Evolutionary conservation across 2,797 vertebrate species (phyloP).

Genomic region (Botia almorhae): DNA sequence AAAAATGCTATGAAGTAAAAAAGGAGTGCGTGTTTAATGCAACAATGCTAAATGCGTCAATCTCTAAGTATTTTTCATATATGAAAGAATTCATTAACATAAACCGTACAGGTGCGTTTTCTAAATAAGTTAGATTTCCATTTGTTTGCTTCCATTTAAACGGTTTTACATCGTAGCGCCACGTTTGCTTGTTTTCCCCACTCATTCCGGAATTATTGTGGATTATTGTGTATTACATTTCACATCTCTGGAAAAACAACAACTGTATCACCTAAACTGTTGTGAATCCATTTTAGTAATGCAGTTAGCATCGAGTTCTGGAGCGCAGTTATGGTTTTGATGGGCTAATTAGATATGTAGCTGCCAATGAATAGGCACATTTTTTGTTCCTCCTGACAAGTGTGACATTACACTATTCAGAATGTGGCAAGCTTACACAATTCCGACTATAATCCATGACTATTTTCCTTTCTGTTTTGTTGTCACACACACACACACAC

Average conservation of each 20-base stretch:
- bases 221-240: slow-evolving; percentile 42
- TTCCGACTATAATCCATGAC: slow-evolving; percentile 57
- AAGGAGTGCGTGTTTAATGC: too few species aligned
- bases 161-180: not conserved
- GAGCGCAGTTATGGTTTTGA: slow-evolving; percentile 58
- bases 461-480: slow-evolving; percentile 38
- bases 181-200: not conserved
- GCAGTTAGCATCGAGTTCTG: slow-evolving; percentile 54
- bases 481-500: slow-evolving; percentile 49
- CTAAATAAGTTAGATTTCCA: not conserved
- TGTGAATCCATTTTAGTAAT: slow-evolving; percentile 50
- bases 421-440: slow-evolving; percentile 47
- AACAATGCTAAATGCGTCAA: slow-evolving; percentile 5
- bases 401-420: slow-evolving; percentile 55
- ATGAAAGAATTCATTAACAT: too few species aligned
- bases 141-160: slow-evolving; percentile 7
- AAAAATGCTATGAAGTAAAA: too few species aligned
- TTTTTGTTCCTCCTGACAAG: slow-evolving; percentile 51
- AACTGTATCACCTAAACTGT: slow-evolving; percentile 32
- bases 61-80: slow-evolving; percentile 15
- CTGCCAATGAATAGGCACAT: slow-evolving; percentile 47
- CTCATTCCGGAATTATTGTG: slow-evolving; percentile 26
- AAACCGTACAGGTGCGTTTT: slow-evolving; percentile 7
- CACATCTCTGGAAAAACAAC: slow-evolving; percentile 22
- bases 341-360: slow-evolving; percentile 60